Base-by-base conservation (phyloP, 1,140 invertebrate genomes). In the Hypothenemus hampei region DNA sequence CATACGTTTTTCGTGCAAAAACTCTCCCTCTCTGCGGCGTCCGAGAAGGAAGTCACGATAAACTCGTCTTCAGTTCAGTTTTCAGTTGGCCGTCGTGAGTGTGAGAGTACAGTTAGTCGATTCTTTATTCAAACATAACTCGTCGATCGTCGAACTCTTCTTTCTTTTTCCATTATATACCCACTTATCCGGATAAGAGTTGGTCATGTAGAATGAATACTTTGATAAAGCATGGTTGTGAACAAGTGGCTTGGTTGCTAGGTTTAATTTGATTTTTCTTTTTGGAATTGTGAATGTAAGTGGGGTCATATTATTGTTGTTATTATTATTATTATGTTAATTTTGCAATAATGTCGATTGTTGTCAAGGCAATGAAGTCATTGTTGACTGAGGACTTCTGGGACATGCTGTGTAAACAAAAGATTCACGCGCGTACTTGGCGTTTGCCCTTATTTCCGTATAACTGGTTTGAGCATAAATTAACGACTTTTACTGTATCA, bases 11-110 rank as follows among this genome's bases (percentile, higher is more conserved):
- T n/a, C n/a, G n/a, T n/a, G n/a, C n/a, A n/a, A n/a, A n/a, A n/a
- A n/a, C n/a, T n/a, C n/a, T n/a, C n/a, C n/a, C n/a, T n/a, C n/a
- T n/a, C n/a, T n/a, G n/a, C n/a, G n/a, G n/a, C n/a, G 16, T 16
- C n/a, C 44, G 44, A 18, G 13, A 21, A 43, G 19, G 40, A 43
- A 23, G 40, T 46, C 31, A n/a, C 44, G 44, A 43, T 20, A 33
- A 31, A 31, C 44, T 46, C 44, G 44, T 46, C 44, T 29, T 46
- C 44, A 46, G 40, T 52, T 54, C 20, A n/a, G n/a, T n/a, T n/a
- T n/a, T 40, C n/a, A 49, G 36, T 39, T 39, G 10, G 44, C 23
- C 44, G 44, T 20, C 26, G 44, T 18, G 44, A 31, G 44, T 46
- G 26, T 46, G 20, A 7, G 44, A 46, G 44, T 46, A 46, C 44